Evolutionary conservation across 2,113 vertebrate species (phyloP), one percentile per base, ranked within the genome.

Genomic region (Melanostigma gelatinosum): DNA sequence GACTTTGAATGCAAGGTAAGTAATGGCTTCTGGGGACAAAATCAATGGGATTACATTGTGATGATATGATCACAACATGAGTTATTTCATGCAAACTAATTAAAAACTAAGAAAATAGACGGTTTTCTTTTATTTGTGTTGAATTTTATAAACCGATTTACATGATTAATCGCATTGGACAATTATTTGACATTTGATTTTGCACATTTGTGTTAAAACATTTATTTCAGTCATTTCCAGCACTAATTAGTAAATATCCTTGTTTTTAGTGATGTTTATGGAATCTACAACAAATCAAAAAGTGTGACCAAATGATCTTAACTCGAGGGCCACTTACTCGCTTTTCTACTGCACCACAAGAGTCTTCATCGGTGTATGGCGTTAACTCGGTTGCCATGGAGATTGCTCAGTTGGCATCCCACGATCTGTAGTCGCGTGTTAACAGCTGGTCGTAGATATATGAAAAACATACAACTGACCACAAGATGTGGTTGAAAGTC

Each of bases 1-100:
- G 97, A 97, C 91, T 99, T 99, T 91, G 97, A 97, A 70, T 98
- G 97, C 94, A 97, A 94, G 94, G 98, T 99, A 83, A 94, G 95
- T 76, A 63, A 73, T 1, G 8, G 55, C 38, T 60, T 20, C 6
- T 6, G 6, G 22, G 10, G 10, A 20, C 18, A 72, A 61, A 38
- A n/a, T 54, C 20, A 64, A 0, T 27, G 6, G 9, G 24, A 52
- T 46, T 11, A 27, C 44, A 61, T 16, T 46, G 3, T 29, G 8
- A 46, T 63, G n/a, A 74, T 40, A 13, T 46, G 40, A 60, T 13
- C 16, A 32, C 27, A 29, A 20, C 18, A 60, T 40, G 7, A 63
- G 11, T n/a, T 10, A 65, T 61, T 40, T 42, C 6, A 27, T 22
- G n/a, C 12, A 48, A 16, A 46, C 38, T 6, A 29, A 48, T 24